Evolutionary conservation across 2,113 vertebrate species (phyloP), one percentile per base, ranked within the genome.

Genomic region (Bubo bubo): DNA sequence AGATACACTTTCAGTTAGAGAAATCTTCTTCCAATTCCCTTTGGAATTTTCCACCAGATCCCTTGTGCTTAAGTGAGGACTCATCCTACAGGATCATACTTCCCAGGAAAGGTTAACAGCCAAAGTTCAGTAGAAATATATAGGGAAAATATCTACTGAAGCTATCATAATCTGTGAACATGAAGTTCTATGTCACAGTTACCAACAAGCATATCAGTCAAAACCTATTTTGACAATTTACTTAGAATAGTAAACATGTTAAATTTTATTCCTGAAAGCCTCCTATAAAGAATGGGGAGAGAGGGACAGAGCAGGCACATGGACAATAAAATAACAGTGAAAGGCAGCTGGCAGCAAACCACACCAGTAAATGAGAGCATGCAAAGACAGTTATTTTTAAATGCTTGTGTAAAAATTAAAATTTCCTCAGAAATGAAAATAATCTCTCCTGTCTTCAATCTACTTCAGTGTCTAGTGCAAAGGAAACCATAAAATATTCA

Each of bases 1-100:
- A 83, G 3, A 35, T 43, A 23, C 0, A 0, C 14, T 53, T 77
- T 66, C 11, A 77, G 15, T 52, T 14, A 66, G 28, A 60, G 5
- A 7, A 68, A 16, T 37, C n/a, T 73, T 70, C 47, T 53, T 8
- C 8, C 12, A 63, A 72, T 76, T 49, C 6, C 22, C 30, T 53
- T 41, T 17, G 15, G 49, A 81, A 73, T 22, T 7, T 70, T 74
- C 41, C n/a, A 18, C 8, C 28, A 60, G 56, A 79, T 56, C 5
- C 4, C 15, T 53, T 52, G 12, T 12, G 4, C 6, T 79, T 79
- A n/a, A 79, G 9, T 35, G 22, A 73, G 7, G 35, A 35, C 6
- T 56, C 7, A 14, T 52, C 9, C 27, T 80, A 55, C 15, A 84
- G 15, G n/a, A 45, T 47, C 10, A 15, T 41, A 37, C 74, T n/a